phyloP scores from a whole-genome alignment of 2,888 invertebrate genomes.

The Rhogogaster chlorosoma region DNA sequence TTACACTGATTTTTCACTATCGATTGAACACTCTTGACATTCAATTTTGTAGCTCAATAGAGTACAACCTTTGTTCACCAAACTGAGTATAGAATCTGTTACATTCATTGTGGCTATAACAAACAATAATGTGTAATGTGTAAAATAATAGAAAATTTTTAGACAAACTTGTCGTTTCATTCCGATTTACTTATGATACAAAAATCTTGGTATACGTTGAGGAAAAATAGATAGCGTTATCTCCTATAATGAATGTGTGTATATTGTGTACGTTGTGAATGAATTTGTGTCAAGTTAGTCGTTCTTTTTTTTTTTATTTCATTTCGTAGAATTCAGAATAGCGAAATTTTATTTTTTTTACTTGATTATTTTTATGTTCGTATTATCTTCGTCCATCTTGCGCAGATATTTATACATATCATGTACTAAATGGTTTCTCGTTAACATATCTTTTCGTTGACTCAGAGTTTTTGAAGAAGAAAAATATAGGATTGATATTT shows the following conservation, averaged over 20 bases:
- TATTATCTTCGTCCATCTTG: neutral
- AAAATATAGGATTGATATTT: slow-evolving; percentile 15
- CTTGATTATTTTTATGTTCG: neutral
- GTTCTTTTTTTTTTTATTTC: too few species aligned
- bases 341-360: too few species aligned
- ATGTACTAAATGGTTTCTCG: neutral
- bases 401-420: neutral
- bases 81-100: neutral
- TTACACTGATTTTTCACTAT: neutral
- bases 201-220: neutral
- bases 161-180: neutral
- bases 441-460: neutral
- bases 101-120: neutral
- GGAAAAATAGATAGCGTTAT: neutral
- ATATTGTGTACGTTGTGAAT: neutral
- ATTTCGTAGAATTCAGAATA: neutral
- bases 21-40: neutral
- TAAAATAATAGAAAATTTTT: neutral
- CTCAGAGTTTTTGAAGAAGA: neutral
- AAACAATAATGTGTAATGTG: neutral
- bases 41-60: neutral
- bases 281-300: neutral
- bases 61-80: neutral
- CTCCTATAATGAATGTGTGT: neutral
- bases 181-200: neutral